Evolutionary conservation across 2,797 vertebrate genomes (phyloP).

Genomic region (Hydrophis major): DNA sequence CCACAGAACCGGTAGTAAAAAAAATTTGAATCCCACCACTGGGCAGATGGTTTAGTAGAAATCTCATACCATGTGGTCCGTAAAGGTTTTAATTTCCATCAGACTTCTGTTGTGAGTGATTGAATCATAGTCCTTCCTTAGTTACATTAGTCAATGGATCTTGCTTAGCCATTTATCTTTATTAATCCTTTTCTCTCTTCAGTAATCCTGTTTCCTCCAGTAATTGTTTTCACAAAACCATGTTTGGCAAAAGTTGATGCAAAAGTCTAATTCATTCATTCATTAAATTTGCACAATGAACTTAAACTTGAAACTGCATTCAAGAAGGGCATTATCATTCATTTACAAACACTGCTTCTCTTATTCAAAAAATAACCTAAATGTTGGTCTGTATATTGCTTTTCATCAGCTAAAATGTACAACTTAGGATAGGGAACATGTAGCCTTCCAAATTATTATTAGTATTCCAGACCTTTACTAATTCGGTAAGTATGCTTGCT

Average conservation of each 20-base stretch:
- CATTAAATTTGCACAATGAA: background rate
- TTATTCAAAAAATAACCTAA: background rate
- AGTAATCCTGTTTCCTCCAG: background rate
- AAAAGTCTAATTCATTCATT: background rate
- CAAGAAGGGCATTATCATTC: background rate
- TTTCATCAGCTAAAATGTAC: background rate
- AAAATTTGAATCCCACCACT: too few relatives aligned
- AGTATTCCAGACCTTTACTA: background rate
- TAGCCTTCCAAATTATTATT: background rate
- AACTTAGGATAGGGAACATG: background rate
- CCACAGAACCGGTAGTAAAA: too few relatives aligned
- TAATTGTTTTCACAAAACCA: background rate
- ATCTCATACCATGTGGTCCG: background rate
- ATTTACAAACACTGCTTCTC: background rate
- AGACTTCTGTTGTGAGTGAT: background rate
- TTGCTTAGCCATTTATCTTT: background rate
- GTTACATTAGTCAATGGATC: background rate
- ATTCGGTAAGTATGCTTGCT: background rate
- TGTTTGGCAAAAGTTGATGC: background rate
- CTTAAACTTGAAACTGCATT: background rate
- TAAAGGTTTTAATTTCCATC: background rate
- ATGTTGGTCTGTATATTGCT: background rate
- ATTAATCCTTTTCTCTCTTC: background rate
- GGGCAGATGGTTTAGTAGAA: background rate
- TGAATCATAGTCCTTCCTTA: background rate